Base-by-base conservation (phyloP, 1,140 invertebrate genomes). In the Scylla paramamosain region DNA sequence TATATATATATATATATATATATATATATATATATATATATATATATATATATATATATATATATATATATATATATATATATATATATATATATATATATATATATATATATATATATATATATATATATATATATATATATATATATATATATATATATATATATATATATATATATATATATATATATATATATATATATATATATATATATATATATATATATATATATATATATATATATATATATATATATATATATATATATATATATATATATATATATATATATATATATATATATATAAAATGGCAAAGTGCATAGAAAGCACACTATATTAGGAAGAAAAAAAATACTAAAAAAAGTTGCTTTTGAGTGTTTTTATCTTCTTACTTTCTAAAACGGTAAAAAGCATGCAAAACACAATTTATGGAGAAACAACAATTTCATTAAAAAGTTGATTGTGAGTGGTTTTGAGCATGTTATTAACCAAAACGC, bases 191-290 rank as follows among this genome's bases (percentile, higher is more conserved):
- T 25, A 87, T 87, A 87, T 87, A 28, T 87, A 87, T 87, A 87
- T 87, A 87, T 87, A 87, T 87, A 28, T 87, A 87, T 87, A 28
- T 87, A 87, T 87, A 28, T 87, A 87, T 87, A 87, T 87, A 28
- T 87, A 87, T 87, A 87, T 87, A 87, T 87, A 87, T 87, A 87
- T 87, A 28, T 87, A 87, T 87, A 87, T 87, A 29, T 87, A 87
- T 87, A 87, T 87, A 87, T 87, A 28, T 87, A 87, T 87, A 28
- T 87, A 87, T 87, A 87, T 87, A 28, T 87, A 87, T 87, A 87
- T 87, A 87, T 87, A 28, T 87, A 87, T 87, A 28, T 87, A 87
- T 87, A 28, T 87, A 87, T 87, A 87, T 87, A 28, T 87, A 87
- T 87, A 87, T 87, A 87, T 87, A 28, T 87, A 87, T 87, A 28